Base-by-base conservation (phyloP, 53 echinoderm and acorn worm species). In the Antedon mediterranea region DNA sequence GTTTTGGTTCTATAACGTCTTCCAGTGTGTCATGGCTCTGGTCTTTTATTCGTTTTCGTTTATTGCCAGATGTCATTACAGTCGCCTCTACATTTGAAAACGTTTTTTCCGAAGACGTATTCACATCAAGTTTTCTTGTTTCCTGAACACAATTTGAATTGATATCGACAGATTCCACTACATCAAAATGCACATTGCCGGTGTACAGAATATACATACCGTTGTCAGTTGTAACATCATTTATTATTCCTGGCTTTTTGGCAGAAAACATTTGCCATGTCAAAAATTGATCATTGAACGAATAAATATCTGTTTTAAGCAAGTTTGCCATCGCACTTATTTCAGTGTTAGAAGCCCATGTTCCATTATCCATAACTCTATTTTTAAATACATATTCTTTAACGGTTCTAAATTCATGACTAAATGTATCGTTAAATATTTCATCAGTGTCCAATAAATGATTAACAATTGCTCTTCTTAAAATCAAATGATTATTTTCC, bases 321-420 rank as follows among this genome's bases (percentile, higher is more conserved):
- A 85, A 81, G 70, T 85, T 71, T 71, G 81, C 85, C 77, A 85
- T 81, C 18, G 75, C 81, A 71, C 76, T 73, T 30, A 85, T 81
- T 81, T 85, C 85, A 30, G 72, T 43, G 0, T 81, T 73, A 31
- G 81, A 77, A 2, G 81, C 81, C 85, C 85, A 85, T 4, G 81
- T 73, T 72, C 85, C 85, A 77, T 43, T 30, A 43, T 85, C 76
- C 32, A 72, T 71, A 31, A 81, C 73, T 33, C 28, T 76, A 0
- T 42, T 30, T 57, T 32, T 43, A 29, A 30, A 76, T n/a, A 85
- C 81, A 77, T 85, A 85, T 33, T 85, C 70, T 6, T 71, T 28
- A 8, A 72, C n/a, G 0, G 29, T 30, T 8, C 71, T 37, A 72
- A 73, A 80, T 32, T 33, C 18, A 57, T 23, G 9, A 57, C 57